A percentile compares a stretch with the other conserved stretches of the same genome.
Conservation (phyloP, 2,888 invertebrate species). For the Peribatodes rhomboidaria region DNA sequence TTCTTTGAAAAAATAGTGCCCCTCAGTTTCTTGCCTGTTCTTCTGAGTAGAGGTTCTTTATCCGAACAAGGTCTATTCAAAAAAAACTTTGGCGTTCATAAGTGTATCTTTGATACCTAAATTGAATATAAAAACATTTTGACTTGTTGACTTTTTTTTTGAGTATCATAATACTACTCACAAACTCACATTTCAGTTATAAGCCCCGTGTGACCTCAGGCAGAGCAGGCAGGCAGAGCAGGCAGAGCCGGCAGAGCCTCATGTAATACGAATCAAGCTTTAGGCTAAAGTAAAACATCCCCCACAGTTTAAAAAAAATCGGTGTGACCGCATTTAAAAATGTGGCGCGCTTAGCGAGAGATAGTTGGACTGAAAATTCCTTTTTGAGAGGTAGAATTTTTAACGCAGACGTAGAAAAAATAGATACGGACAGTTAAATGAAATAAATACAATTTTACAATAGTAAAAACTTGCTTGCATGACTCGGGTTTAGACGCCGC, state of each 20-base stretch:
- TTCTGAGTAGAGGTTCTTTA: too few relatives aligned
- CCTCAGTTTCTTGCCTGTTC: too few relatives aligned
- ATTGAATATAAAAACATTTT: too few relatives aligned
- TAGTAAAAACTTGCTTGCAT: not conserved
- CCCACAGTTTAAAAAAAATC: constrained; percentile 10
- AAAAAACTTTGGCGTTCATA: too few relatives aligned
- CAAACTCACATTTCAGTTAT: not conserved
- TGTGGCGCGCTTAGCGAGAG: constrained; percentile 63
- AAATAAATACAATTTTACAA: not conserved
- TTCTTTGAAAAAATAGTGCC: too few relatives aligned
- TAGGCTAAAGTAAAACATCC: constrained; percentile 21
- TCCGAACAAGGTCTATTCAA: too few relatives aligned
- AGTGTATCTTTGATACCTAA: too few relatives aligned
- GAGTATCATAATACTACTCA: too few relatives aligned
- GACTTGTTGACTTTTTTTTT: too few relatives aligned
- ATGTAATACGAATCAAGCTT: constrained; percentile 1
- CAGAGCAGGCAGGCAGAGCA: too few relatives aligned
- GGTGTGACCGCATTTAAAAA: constrained; percentile 58
- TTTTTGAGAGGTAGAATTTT: constrained; percentile 69
- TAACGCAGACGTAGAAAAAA: not conserved
- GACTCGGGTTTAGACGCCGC: not conserved
- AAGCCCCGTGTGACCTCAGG: not conserved
- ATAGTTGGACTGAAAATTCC: constrained; percentile 68
- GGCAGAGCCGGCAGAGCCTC: too few relatives aligned
- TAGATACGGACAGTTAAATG: constrained; percentile 4